Percentiles rank a stretch among this genome's conserved stretches.
Conservation (phyloP, 2,113 vertebrate genomes). For the Psittacara wagleri region DNA sequence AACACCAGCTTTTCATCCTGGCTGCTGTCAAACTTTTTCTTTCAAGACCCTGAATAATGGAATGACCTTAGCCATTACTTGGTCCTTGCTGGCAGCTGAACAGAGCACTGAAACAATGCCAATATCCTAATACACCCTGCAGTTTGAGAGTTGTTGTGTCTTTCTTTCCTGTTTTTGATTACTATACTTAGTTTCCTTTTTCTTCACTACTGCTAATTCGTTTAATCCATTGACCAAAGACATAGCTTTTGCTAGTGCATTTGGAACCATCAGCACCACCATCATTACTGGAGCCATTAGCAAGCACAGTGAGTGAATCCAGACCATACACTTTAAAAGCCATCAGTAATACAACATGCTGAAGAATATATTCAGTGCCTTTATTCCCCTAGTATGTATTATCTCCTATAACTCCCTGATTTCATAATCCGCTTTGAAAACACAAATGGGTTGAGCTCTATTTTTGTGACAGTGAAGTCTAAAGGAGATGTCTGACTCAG, state of each 20-base stretch:
- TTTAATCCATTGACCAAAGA: background rate
- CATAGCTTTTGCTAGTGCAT: background rate
- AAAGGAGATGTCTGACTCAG: background rate
- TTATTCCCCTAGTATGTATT: background rate
- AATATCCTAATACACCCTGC: background rate
- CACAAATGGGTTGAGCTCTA: background rate
- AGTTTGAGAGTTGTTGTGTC: background rate
- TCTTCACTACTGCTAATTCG: background rate
- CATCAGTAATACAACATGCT: background rate
- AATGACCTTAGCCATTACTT: background rate
- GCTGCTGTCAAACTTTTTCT: background rate
- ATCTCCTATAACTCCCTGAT: background rate
- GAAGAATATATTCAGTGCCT: background rate
- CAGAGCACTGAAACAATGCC: background rate
- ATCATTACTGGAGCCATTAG: background rate
- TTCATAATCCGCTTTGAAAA: background rate
- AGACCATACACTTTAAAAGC: background rate
- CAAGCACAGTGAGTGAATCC: background rate
- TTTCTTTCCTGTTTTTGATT: background rate
- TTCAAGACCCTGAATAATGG: background rate
- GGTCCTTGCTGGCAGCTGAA: background rate
- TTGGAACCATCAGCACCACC: background rate
- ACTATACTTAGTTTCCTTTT: background rate
- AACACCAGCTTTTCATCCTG: background rate
- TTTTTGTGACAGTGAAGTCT: background rate